These are phyloP conservation scores for Delphinapterus leucas DNA, from an alignment of 2,113 vertebrate species.

Conservation along the genomic window DNA sequence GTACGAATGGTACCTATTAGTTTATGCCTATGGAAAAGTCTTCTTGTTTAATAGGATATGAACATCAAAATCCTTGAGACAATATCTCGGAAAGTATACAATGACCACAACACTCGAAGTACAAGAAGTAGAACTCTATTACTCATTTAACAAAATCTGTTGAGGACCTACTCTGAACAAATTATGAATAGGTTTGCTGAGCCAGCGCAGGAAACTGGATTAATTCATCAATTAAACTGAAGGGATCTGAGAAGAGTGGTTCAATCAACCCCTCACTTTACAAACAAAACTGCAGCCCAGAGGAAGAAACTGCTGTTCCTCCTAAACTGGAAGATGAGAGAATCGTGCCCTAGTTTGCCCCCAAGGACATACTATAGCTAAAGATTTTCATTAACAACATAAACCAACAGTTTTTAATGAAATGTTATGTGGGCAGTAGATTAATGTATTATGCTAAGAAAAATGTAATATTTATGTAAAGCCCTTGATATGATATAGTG, in stretches of 20 bases:
- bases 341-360: neutral
- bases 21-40: neutral
- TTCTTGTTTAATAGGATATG: neutral
- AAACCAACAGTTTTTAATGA: constrained; percentile 20
- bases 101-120: constrained; percentile 8
- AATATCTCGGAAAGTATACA: constrained; percentile 1
- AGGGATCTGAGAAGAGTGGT: neutral
- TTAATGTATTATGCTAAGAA: neutral
- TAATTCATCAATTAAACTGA: constrained; percentile 31
- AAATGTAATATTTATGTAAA: constrained; percentile 30
- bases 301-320: neutral
- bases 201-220: neutral
- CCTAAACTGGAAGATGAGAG: neutral
- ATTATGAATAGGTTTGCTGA: constrained; percentile 32
- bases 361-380: neutral
- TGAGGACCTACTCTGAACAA: neutral
- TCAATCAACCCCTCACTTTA: neutral
- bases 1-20: neutral
- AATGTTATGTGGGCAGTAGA: neutral
- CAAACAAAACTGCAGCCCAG: neutral
- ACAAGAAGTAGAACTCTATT: neutral
- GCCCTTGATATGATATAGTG: neutral
- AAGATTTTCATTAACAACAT: constrained; percentile 20
- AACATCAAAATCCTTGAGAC: constrained; percentile 25
- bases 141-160: constrained; percentile 30